A percentile compares a stretch with the other conserved stretches of the same genome.
These are phyloP conservation scores for Dinomys branickii DNA, from an alignment of 2,113 vertebrate species.

Conservation along the genomic window DNA sequence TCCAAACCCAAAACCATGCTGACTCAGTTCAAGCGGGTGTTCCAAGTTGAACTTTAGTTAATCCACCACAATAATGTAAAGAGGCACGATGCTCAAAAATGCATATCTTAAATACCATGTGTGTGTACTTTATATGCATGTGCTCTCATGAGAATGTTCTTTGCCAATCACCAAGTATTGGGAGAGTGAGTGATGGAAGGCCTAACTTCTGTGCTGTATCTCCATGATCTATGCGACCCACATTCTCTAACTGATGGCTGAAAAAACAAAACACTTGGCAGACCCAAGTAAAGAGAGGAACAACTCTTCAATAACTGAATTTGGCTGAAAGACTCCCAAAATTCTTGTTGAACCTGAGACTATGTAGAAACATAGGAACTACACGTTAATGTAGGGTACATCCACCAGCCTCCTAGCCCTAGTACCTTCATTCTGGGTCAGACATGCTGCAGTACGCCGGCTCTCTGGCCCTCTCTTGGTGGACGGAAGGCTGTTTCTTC, in stretches of 20 bases:
- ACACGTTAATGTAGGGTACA: background rate
- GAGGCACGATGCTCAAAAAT: background rate
- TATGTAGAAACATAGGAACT: background rate
- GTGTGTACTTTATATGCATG: background rate
- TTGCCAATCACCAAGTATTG: background rate
- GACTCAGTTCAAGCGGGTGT: background rate
- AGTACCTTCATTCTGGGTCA: background rate
- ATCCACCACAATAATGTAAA: background rate
- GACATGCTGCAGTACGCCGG: background rate
- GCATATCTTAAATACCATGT: background rate
- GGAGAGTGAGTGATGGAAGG: background rate
- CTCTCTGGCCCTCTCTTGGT: background rate
- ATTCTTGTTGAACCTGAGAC: background rate
- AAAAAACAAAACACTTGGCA: background rate
- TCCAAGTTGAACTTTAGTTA: background rate
- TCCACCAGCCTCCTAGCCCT: background rate
- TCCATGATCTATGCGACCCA: background rate
- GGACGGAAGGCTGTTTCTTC: background rate
- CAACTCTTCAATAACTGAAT: background rate
- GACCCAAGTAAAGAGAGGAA: background rate
- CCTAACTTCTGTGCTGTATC: background rate
- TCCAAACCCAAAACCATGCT: background rate
- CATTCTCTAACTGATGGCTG: background rate
- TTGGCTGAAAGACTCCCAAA: rapidly evolving
- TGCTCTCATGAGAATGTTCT: background rate